Percentiles rank a stretch among this genome's conserved stretches.
phyloP scores from a whole-genome alignment of 2,888 invertebrate species.

The Bellardia pandia region DNA sequence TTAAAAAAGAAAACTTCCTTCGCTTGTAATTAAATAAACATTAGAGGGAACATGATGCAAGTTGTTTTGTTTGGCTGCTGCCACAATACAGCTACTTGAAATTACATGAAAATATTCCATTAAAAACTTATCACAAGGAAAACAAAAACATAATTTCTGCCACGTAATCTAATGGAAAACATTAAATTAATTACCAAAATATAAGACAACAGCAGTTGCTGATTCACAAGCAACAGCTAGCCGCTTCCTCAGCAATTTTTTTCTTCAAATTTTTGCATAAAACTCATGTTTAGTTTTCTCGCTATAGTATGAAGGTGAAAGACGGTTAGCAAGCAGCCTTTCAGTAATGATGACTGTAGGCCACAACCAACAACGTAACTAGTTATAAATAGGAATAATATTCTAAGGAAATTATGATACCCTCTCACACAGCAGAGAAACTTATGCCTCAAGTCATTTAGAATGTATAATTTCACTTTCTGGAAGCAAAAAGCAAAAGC shows the following conservation, averaged over 20 bases:
- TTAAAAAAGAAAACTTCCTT: slow-evolving; percentile 55
- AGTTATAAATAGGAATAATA: background rate
- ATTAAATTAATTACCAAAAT: slow-evolving; percentile 65
- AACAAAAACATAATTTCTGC: slow-evolving; percentile 55
- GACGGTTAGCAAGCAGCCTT: background rate
- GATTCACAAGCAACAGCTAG: background rate
- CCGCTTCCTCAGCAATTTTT: background rate
- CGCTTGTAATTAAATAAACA: slow-evolving; percentile 59
- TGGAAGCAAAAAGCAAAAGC: background rate
- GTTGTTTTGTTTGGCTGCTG: slow-evolving; percentile 2
- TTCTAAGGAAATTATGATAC: slow-evolving; percentile 25
- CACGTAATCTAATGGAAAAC: slow-evolving; percentile 64
- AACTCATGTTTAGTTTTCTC: background rate
- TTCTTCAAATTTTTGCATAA: background rate
- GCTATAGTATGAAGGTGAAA: background rate
- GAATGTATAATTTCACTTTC: slow-evolving; percentile 23
- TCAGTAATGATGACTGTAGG: slow-evolving; percentile 42
- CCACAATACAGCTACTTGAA: background rate
- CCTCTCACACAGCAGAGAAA: background rate
- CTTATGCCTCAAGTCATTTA: slow-evolving; percentile 19
- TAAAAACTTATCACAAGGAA: slow-evolving; percentile 14
- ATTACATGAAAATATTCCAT: slow-evolving; percentile 10
- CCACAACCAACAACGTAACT: slow-evolving; percentile 14
- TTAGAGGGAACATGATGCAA: slow-evolving; percentile 48
- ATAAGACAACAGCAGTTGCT: slow-evolving; percentile 7